Evolutionary conservation across 2,888 invertebrate species (phyloP).

Genomic region (Litoditis marina): DNA sequence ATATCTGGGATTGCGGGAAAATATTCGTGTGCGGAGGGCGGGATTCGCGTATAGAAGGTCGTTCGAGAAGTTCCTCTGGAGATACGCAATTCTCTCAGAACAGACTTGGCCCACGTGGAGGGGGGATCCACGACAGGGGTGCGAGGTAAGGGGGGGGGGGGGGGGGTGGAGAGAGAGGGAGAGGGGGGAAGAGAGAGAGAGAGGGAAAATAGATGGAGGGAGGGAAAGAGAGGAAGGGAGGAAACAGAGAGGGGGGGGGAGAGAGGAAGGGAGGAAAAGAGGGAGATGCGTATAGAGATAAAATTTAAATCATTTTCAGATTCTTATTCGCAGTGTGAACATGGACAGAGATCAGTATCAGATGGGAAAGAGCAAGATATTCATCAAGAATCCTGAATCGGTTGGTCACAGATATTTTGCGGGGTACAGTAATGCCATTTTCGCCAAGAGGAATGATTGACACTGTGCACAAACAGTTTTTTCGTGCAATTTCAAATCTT

Average conservation of each 20-base stretch:
- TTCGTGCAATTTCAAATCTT: too few species aligned
- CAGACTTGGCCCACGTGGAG: constrained; percentile 69
- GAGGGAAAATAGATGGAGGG: too few species aligned
- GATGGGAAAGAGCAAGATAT: constrained; percentile 71
- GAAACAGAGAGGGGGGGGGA: constrained; percentile 21
- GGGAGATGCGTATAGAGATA: constrained; percentile 64
- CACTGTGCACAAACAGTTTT: too few species aligned
- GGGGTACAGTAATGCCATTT: too few species aligned
- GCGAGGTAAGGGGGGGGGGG: constrained; percentile 37
- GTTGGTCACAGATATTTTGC: too few species aligned
- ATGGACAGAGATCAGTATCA: constrained; percentile 71
- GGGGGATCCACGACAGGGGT: constrained; percentile 68
- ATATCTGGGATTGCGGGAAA: constrained; percentile 72
- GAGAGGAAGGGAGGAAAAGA: not conserved
- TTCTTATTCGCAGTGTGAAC: constrained; percentile 68
- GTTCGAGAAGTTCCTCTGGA: constrained; percentile 59
- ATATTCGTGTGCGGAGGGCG: constrained; percentile 71
- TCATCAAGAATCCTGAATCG: constrained; percentile 72
- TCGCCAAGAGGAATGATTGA: too few species aligned
- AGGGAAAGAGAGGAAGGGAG: not conserved
- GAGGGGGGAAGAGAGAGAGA: constrained; percentile 3
- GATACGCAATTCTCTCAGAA: constrained; percentile 71
- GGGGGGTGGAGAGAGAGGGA: constrained; percentile 2
- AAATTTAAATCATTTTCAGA: constrained; percentile 62
- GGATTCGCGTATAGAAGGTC: constrained; percentile 70